phyloP scores from a whole-genome alignment of 2,888 invertebrate species.

The Tipula lateralis region DNA sequence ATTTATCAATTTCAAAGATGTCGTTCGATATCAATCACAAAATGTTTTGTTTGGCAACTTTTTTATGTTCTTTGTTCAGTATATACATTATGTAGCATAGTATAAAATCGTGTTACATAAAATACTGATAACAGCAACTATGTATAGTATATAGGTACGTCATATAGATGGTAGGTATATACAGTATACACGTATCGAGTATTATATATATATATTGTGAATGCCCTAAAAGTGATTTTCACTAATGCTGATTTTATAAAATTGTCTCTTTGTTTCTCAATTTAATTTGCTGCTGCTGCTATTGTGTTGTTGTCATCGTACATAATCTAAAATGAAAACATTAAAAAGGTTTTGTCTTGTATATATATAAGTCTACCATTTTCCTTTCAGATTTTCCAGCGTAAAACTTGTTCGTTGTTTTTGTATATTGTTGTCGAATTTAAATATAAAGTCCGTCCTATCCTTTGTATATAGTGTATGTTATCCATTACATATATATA shows the following conservation, averaged over 20 bases:
- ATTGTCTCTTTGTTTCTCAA: not conserved
- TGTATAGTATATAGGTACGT: too few relatives aligned
- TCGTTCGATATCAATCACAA: too few relatives aligned
- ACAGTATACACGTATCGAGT: not conserved
- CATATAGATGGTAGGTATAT: too few relatives aligned
- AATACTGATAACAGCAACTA: too few relatives aligned
- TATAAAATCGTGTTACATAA: too few relatives aligned
- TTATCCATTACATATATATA: not conserved
- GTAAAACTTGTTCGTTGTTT: not conserved
- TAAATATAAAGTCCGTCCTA: conserved; percentile 2
- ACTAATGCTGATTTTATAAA: not conserved
- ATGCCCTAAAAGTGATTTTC: not conserved
- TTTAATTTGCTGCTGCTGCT: not conserved
- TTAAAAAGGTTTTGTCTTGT: conserved; percentile 14
- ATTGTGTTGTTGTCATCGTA: not conserved
- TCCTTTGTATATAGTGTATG: not conserved
- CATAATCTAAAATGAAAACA: conserved; percentile 11
- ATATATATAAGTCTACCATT: not conserved
- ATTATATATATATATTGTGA: too few relatives aligned
- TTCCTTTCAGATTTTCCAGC: not conserved
- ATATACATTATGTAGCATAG: too few relatives aligned
- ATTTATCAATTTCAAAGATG: too few relatives aligned
- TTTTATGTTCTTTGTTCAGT: too few relatives aligned
- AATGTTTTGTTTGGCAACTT: too few relatives aligned
- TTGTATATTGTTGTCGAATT: not conserved